Evolutionary conservation across 2,113 vertebrate genomes (phyloP).

Genomic region (Xyrauchen texanus): DNA sequence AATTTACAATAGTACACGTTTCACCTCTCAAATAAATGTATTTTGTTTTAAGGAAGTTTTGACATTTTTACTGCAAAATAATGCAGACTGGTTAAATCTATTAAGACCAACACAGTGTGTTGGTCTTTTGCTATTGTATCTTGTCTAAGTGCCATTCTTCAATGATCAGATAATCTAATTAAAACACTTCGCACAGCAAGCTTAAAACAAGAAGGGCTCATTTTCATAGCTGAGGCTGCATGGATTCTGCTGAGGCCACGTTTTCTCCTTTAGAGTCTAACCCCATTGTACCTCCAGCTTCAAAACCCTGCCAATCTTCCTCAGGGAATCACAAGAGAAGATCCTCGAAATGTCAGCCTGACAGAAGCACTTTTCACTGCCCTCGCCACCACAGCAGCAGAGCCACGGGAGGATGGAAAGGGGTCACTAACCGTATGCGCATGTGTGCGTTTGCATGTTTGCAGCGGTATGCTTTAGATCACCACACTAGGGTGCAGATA

Average conservation of each 20-base stretch:
- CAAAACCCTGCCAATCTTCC: conserved; percentile 37
- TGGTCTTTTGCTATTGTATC: too few relatives aligned
- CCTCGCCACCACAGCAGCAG: conserved; percentile 37
- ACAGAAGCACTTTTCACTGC: conserved; percentile 53
- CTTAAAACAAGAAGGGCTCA: conserved; percentile 7
- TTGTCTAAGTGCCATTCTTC: not conserved
- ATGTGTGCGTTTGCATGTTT: conserved; percentile 8
- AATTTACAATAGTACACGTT: too few relatives aligned
- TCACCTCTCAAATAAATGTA: too few relatives aligned
- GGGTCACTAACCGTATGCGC: not conserved
- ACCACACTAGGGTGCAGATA: conserved; percentile 22
- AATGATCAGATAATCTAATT: conserved; percentile 19
- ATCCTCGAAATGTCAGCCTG: conserved; percentile 58
- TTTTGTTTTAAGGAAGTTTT: too few relatives aligned
- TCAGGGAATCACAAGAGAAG: conserved; percentile 49
- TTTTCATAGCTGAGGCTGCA: not conserved
- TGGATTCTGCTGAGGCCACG: conserved; percentile 41
- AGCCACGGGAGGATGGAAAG: conserved; percentile 35
- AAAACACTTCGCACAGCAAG: not conserved
- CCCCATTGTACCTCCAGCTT: conserved; percentile 40
- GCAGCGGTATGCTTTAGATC: conserved; percentile 40
- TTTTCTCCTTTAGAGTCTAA: conserved; percentile 50
- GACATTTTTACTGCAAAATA: too few relatives aligned
- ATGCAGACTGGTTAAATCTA: too few relatives aligned
- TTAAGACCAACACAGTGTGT: too few relatives aligned